These are phyloP conservation scores for Trachelus troglodyta DNA, from an alignment of 2,888 invertebrate genomes.

Conservation along the genomic window DNA sequence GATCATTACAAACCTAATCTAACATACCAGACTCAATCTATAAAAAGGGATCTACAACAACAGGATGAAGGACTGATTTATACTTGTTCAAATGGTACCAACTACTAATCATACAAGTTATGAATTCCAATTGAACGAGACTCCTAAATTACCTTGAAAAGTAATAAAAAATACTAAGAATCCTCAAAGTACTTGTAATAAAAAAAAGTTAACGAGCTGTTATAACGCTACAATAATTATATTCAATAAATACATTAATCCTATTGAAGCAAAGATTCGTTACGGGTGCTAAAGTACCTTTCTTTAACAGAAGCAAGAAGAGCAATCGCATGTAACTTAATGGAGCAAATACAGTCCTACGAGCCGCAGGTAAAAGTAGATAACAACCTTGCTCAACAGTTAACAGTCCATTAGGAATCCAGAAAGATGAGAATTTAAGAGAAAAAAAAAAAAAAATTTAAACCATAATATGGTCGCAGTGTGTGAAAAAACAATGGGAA, in stretches of 20 bases:
- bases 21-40: neutral
- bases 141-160: neutral
- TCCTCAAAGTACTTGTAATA: neutral
- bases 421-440: neutral
- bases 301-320: neutral
- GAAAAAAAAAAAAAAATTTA: neutral
- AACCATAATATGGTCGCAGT: neutral
- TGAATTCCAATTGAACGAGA: neutral
- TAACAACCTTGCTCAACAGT: neutral
- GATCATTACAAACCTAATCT: neutral
- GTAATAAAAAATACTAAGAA: neutral
- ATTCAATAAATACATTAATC: neutral
- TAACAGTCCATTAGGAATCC: neutral
- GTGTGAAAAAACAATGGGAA: neutral
- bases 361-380: neutral
- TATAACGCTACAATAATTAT: neutral
- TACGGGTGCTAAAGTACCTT: neutral
- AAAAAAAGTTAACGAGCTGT: neutral
- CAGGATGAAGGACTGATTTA: neutral
- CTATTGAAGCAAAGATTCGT: neutral
- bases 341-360: neutral
- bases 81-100: neutral
- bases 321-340: neutral
- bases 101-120: neutral
- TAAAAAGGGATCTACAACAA: neutral